Conservation (phyloP, 2,797 vertebrate genomes). For the Premnoplex brunnescens region DNA sequence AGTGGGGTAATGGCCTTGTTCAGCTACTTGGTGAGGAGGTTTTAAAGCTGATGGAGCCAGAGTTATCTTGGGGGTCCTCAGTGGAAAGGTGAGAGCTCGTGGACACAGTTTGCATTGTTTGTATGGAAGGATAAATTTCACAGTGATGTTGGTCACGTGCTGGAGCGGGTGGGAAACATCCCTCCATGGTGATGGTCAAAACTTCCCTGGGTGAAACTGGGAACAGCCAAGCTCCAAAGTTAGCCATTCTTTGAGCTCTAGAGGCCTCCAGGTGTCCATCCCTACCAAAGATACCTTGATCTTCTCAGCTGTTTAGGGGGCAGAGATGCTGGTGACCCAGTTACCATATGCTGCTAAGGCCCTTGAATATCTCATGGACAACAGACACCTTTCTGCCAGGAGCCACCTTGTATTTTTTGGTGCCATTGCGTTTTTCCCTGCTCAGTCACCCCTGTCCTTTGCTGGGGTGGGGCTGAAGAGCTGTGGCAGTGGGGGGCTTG, state of each 20-base stretch:
- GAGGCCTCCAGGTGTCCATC: background rate
- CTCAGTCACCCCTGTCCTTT: background rate
- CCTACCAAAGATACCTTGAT: background rate
- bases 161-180: background rate
- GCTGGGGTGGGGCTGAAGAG: background rate
- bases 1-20: background rate
- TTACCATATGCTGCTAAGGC: background rate
- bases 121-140: background rate
- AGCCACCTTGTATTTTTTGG: background rate
- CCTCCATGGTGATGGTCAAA: background rate
- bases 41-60: background rate
- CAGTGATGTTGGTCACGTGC: background rate
- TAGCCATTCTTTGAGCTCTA: background rate
- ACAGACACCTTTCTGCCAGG: background rate
- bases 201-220: background rate
- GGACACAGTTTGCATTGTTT: background rate
- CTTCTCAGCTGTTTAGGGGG: background rate
- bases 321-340: background rate
- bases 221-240: background rate
- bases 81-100: background rate
- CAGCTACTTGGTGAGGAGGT: background rate
- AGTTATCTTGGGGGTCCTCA: background rate
- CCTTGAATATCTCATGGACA: background rate
- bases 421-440: rapidly evolving
- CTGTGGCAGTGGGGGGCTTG: rapidly evolving